Percentiles rank a stretch among this genome's conserved stretches.
phyloP scores from a whole-genome alignment of 2,888 invertebrate genomes.

The Drosophila meridionalis region DNA sequence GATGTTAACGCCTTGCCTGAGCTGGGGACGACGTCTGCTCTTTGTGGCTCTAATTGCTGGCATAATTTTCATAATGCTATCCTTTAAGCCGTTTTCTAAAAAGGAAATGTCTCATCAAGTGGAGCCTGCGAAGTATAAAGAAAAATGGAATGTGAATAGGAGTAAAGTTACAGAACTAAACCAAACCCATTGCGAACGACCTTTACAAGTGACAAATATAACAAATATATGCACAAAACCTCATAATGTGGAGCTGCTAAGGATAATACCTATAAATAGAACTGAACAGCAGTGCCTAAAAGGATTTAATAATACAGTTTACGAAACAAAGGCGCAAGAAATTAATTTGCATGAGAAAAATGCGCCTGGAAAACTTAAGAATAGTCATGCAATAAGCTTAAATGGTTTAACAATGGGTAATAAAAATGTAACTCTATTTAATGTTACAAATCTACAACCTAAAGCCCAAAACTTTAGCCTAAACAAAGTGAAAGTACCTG shows the following conservation, averaged over 20 bases:
- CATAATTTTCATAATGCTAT: neutral
- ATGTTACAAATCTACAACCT: neutral
- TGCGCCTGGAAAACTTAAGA: neutral
- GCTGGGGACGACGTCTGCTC: neutral
- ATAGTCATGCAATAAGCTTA: too few species aligned
- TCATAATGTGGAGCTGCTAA: neutral
- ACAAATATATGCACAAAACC: neutral
- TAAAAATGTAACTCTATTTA: neutral
- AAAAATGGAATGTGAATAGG: neutral
- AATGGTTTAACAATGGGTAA: neutral
- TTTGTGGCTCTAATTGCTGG: neutral
- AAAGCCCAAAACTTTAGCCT: neutral
- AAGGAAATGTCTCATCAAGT: neutral
- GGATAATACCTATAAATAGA: neutral
- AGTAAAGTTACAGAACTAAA: neutral
- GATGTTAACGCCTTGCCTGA: conserved; percentile 1
- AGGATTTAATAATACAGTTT: neutral
- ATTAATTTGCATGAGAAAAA: neutral
- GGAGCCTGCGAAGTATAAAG: neutral
- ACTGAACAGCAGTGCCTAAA: neutral
- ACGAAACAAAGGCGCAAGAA: too few species aligned
- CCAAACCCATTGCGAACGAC: neutral
- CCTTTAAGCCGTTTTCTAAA: neutral
- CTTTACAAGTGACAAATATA: neutral
- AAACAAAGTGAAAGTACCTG: neutral